A percentile compares a stretch with the other conserved stretches of the same genome.
phyloP scores from a whole-genome alignment of 30 jellyfish, hydroid and myxozoan species.

The Pelagia noctiluca region DNA sequence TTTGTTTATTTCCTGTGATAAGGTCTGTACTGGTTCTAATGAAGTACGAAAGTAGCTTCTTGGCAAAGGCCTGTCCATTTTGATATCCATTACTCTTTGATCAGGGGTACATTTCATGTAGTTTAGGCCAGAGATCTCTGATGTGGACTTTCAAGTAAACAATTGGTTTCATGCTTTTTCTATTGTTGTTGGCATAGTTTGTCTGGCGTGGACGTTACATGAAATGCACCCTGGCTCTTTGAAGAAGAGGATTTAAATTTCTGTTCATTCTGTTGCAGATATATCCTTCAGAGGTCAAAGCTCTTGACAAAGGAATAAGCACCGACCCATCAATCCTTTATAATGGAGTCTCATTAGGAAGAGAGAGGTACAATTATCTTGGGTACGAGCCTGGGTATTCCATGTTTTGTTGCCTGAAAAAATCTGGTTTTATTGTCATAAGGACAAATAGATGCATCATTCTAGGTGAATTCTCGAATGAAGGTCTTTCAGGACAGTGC shows the following conservation, averaged over 20 bases:
- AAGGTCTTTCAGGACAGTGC: constrained; percentile 50
- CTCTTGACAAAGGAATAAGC: constrained; percentile 50
- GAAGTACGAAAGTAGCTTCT: too few relatives aligned
- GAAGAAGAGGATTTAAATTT: background rate
- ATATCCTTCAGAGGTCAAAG: constrained; percentile 50
- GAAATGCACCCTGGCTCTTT: too few relatives aligned
- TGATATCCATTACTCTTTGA: too few relatives aligned
- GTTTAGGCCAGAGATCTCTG: too few relatives aligned
- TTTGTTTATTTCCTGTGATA: too few relatives aligned
- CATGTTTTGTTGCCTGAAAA: constrained; percentile 48
- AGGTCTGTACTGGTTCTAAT: too few relatives aligned
- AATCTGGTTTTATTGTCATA: constrained; percentile 58
- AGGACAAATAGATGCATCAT: constrained; percentile 61
- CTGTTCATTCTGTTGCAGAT: constrained; percentile 41
- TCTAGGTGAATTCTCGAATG: constrained; percentile 54
- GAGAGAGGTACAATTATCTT: constrained; percentile 47
- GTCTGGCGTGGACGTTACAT: too few relatives aligned
- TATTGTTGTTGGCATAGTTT: too few relatives aligned
- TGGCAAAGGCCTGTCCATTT: too few relatives aligned
- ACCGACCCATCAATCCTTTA: constrained; percentile 65
- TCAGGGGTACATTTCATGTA: too few relatives aligned
- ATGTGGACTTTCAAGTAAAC: too few relatives aligned
- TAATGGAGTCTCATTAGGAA: constrained; percentile 59
- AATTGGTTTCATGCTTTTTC: too few relatives aligned
- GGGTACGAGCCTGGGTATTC: constrained; percentile 79